These are phyloP conservation scores for Trachops cirrhosus DNA, from an alignment of 2,797 vertebrate species.

Conservation along the genomic window DNA sequence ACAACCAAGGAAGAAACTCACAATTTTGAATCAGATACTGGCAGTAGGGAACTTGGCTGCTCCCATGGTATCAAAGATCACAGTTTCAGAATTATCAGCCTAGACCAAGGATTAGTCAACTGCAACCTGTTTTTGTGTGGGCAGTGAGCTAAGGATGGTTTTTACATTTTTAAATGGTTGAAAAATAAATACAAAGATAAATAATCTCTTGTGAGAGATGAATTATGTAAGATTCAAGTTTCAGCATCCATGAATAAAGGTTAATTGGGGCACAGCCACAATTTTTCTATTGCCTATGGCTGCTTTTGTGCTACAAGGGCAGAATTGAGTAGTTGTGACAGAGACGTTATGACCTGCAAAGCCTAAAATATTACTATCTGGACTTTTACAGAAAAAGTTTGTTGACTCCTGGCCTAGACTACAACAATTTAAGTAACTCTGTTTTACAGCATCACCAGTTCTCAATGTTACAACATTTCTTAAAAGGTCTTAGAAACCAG, in stretches of 20 bases:
- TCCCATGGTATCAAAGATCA: not conserved
- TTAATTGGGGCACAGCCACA: not conserved
- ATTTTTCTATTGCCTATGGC: not conserved
- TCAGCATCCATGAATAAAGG: not conserved
- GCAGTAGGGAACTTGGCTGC: not conserved
- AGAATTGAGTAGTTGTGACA: not conserved
- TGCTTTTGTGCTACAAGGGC: not conserved
- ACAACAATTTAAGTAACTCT: not conserved
- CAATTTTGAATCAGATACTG: not conserved
- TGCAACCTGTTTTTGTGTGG: not conserved
- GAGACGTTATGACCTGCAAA: not conserved
- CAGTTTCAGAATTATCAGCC: not conserved
- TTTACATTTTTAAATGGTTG: not conserved
- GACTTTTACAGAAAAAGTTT: not conserved
- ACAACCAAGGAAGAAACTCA: not conserved
- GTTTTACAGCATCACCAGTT: not conserved
- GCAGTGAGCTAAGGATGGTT: not conserved
- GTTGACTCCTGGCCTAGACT: not conserved
- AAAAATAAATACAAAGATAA: not conserved
- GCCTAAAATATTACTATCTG: not conserved
- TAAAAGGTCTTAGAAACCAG: not conserved
- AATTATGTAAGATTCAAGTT: not conserved
- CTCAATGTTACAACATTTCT: conserved; percentile 12
- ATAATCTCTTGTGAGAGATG: not conserved
- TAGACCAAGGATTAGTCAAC: not conserved